Conservation (phyloP, 1,140 invertebrate species). For the Phortica variegata region DNA sequence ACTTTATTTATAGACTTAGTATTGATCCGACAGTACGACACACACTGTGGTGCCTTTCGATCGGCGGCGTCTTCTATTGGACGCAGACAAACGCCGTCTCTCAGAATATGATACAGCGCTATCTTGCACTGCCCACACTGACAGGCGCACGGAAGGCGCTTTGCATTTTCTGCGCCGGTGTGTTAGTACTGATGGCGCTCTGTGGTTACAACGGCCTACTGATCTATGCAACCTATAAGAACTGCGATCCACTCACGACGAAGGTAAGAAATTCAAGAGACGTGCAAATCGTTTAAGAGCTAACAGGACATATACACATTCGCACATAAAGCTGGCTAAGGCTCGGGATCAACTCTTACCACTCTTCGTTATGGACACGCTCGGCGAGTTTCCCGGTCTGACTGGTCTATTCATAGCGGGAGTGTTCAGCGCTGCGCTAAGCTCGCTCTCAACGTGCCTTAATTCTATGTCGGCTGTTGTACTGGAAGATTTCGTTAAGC, state of each 20-base stretch:
- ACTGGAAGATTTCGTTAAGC: conserved; percentile 67
- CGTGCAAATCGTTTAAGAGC: neutral
- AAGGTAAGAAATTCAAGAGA: conserved; percentile 52
- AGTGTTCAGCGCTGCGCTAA: conserved; percentile 70
- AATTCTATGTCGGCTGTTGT: conserved; percentile 81
- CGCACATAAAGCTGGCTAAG: conserved; percentile 56
- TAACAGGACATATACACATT: neutral
- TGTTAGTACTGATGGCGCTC: conserved; percentile 59
- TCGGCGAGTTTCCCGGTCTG: conserved; percentile 63
- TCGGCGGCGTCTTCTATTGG: conserved; percentile 81
- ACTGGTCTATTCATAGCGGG: conserved; percentile 71
- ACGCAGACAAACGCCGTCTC: conserved; percentile 72
- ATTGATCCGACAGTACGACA: conserved; percentile 76
- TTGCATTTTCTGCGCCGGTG: conserved; percentile 63
- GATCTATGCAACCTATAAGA: conserved; percentile 72
- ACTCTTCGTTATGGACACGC: conserved; percentile 67
- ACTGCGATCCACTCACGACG: conserved; percentile 71
- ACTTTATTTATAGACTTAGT: conserved; percentile 62
- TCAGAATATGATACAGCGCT: conserved; percentile 76
- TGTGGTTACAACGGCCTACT: conserved; percentile 73
- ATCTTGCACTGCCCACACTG: conserved; percentile 67
- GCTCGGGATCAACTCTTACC: conserved; percentile 63
- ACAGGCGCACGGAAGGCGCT: conserved; percentile 65
- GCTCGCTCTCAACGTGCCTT: conserved; percentile 75
- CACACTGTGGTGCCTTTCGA: conserved; percentile 75